Evolutionary conservation across 2,797 vertebrate genomes (phyloP).

Genomic region (Fratercula arctica): DNA sequence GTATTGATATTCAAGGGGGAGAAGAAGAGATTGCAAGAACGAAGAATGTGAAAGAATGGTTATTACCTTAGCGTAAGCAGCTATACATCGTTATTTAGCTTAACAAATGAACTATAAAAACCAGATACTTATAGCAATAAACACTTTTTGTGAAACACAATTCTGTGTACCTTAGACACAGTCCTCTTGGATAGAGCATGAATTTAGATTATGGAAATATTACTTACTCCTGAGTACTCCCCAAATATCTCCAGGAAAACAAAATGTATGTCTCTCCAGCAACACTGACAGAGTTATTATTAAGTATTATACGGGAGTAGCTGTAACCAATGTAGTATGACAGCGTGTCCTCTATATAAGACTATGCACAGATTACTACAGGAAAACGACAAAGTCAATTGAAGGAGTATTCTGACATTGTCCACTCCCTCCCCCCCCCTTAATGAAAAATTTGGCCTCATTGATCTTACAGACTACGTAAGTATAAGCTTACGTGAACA

Average conservation of each 20-base stretch:
- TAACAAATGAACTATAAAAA: conserved; percentile 26
- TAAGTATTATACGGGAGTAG: not conserved
- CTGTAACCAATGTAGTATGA: too few relatives aligned
- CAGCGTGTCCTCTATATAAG: too few relatives aligned
- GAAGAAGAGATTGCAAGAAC: not conserved
- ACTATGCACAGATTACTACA: too few relatives aligned
- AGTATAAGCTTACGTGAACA: too few relatives aligned
- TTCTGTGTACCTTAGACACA: not conserved
- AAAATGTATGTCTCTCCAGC: not conserved
- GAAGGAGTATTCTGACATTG: too few relatives aligned
- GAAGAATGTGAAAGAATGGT: not conserved
- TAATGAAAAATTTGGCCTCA: too few relatives aligned
- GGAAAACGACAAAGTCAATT: too few relatives aligned
- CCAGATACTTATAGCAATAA: not conserved
- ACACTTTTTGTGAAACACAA: conserved; percentile 3
- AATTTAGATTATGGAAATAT: conserved; percentile 46
- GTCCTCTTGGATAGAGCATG: not conserved
- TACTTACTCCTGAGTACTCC: conserved; percentile 18
- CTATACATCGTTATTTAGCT: not conserved
- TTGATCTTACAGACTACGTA: too few relatives aligned
- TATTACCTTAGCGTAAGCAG: not conserved
- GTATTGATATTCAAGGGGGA: not conserved
- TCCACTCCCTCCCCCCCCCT: too few relatives aligned
- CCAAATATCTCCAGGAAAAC: conserved; percentile 11
- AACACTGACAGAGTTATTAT: conserved; percentile 11